These are phyloP conservation scores for Papilio glaucus DNA, from an alignment of 1,140 invertebrate genomes.

Conservation along the genomic window DNA sequence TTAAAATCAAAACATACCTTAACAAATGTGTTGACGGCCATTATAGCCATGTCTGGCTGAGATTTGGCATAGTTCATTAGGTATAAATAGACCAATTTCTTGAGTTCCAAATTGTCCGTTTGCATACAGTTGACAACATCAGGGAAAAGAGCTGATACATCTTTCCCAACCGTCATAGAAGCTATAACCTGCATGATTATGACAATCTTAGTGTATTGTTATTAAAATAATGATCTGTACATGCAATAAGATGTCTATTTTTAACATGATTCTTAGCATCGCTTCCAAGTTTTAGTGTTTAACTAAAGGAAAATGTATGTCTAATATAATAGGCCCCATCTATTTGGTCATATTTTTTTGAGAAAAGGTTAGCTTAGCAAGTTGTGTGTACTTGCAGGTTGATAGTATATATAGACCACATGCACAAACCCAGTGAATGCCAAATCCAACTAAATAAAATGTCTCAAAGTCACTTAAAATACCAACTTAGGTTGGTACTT, in stretches of 20 bases:
- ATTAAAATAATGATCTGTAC: neutral
- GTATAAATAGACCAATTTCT: conserved; percentile 99
- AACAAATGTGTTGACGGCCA: conserved; percentile 99
- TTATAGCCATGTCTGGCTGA: conserved; percentile 99
- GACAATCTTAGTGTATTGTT: conserved; percentile 11
- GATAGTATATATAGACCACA: too few relatives aligned
- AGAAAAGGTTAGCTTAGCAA: too few relatives aligned
- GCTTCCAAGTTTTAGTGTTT: neutral
- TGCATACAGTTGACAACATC: conserved; percentile 99
- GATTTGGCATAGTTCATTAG: conserved; percentile 99
- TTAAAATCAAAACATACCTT: conserved; percentile 87
- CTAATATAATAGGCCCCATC: too few relatives aligned
- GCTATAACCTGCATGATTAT: conserved; percentile 93
- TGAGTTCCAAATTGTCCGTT: conserved; percentile 99
- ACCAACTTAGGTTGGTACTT: too few relatives aligned
- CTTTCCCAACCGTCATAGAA: conserved; percentile 99
- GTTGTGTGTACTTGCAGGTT: too few relatives aligned
- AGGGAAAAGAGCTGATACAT: conserved; percentile 97
- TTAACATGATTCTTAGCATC: neutral
- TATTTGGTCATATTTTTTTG: too few relatives aligned
- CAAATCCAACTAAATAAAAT: too few relatives aligned
- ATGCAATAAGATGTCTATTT: neutral
- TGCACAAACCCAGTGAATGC: too few relatives aligned
- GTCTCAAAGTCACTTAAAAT: too few relatives aligned
- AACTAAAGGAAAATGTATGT: neutral